Evolutionary conservation across 2,113 vertebrate species (phyloP).

Genomic region (Ariopsis seemanni): DNA sequence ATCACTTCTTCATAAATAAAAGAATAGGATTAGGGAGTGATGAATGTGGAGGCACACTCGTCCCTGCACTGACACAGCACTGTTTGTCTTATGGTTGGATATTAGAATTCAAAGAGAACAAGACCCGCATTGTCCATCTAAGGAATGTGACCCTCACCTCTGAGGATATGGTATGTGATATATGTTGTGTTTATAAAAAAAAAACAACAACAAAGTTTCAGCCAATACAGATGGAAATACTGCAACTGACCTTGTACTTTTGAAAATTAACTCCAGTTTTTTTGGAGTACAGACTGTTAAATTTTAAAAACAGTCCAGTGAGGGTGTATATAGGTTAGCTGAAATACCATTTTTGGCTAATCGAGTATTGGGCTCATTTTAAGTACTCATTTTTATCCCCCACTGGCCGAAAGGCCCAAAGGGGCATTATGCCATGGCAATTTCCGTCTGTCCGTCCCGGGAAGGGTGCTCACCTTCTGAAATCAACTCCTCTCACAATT

Average conservation of each 20-base stretch:
- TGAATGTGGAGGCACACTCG: conserved; percentile 20
- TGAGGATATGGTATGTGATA: background rate
- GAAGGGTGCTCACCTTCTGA: too few relatives aligned
- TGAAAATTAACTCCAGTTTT: background rate
- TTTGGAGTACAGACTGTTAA: background rate
- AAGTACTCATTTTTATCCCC: too few relatives aligned
- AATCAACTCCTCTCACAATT: too few relatives aligned
- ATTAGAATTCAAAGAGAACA: background rate
- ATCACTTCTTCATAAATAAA: conserved; percentile 41
- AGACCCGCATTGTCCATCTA: background rate
- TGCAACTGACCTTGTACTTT: too few relatives aligned
- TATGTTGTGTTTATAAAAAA: background rate
- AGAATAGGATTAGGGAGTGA: conserved; percentile 41
- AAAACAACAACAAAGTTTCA: background rate
- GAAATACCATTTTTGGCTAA: background rate
- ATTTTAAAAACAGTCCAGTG: background rate
- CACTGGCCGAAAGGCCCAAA: too few relatives aligned
- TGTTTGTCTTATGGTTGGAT: background rate
- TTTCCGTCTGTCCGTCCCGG: too few relatives aligned
- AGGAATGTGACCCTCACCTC: background rate
- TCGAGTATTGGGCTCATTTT: background rate
- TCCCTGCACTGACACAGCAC: background rate
- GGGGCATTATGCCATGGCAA: too few relatives aligned
- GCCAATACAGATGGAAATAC: background rate
- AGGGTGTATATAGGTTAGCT: background rate